phyloP scores from a whole-genome alignment of 2,113 vertebrate genomes.

The Serilophus lunatus region DNA sequence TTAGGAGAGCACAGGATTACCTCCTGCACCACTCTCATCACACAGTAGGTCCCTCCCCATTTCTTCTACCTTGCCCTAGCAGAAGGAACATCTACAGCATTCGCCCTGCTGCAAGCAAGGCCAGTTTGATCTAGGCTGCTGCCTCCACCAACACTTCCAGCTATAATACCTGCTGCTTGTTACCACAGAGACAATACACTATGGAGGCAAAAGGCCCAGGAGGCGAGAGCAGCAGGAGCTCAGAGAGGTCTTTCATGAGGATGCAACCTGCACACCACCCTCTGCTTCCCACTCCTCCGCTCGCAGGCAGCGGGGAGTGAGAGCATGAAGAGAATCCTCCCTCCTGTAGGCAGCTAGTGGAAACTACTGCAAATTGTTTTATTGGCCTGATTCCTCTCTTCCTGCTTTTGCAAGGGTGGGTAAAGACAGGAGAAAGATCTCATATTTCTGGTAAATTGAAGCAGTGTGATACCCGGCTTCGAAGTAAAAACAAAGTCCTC shows the following conservation, averaged over 20 bases:
- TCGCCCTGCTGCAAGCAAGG: neutral
- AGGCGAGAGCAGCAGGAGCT: constrained; percentile 13
- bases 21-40: neutral
- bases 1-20: neutral
- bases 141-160: neutral
- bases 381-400: neutral
- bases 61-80: neutral
- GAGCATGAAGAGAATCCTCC: neutral
- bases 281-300: neutral
- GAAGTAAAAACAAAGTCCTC: neutral
- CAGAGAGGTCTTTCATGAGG: neutral
- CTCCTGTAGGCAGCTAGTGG: neutral
- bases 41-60: fast-evolving
- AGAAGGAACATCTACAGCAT: neutral
- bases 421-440: neutral
- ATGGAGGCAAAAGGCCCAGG: neutral
- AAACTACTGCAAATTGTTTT: neutral
- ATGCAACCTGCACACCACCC: neutral
- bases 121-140: neutral
- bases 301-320: neutral
- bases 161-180: neutral
- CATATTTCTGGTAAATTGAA: neutral
- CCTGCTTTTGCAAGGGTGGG: neutral
- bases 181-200: neutral
- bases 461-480: neutral